Conservation (phyloP, 1,140 invertebrate genomes). For the Gryon sp. region DNA sequence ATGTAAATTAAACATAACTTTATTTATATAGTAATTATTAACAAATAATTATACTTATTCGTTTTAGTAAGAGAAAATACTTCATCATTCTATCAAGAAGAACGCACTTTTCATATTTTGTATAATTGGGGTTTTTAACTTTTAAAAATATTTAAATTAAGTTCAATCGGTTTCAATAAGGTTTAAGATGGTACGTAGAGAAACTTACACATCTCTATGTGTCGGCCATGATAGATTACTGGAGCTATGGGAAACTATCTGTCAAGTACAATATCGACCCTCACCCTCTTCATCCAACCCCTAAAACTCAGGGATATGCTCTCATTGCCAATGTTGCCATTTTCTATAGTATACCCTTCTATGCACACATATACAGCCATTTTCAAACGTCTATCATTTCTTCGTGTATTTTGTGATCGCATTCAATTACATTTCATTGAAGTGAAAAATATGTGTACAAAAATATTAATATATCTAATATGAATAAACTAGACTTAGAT, state of each 20-base stretch:
- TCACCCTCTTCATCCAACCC: conserved; percentile 75
- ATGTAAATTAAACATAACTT: too few species aligned
- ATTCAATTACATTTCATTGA: too few species aligned
- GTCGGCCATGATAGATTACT: conserved; percentile 78
- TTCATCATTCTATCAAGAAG: too few species aligned
- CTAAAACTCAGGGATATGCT: conserved; percentile 69
- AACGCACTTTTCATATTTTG: too few species aligned
- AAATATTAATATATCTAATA: too few species aligned
- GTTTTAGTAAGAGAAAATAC: too few species aligned
- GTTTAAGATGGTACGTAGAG: conserved; percentile 72
- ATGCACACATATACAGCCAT: conserved; percentile 51
- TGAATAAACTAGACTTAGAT: too few species aligned
- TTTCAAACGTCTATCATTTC: conserved; percentile 64
- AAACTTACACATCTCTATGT: conserved; percentile 77
- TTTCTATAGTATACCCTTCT: conserved; percentile 63
- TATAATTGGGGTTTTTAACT: not conserved
- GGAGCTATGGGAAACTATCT: conserved; percentile 79
- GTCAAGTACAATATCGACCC: conserved; percentile 80
- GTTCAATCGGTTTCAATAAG: conserved; percentile 75
- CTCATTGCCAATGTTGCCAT: conserved; percentile 67
- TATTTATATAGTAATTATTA: too few species aligned
- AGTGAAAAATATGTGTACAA: too few species aligned
- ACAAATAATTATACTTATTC: too few species aligned
- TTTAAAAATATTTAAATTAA: conserved; percentile 32
- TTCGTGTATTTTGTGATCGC: conserved; percentile 67